Base-by-base conservation (phyloP, 1,140 invertebrate genomes). In the Apocrypta bakeri region DNA sequence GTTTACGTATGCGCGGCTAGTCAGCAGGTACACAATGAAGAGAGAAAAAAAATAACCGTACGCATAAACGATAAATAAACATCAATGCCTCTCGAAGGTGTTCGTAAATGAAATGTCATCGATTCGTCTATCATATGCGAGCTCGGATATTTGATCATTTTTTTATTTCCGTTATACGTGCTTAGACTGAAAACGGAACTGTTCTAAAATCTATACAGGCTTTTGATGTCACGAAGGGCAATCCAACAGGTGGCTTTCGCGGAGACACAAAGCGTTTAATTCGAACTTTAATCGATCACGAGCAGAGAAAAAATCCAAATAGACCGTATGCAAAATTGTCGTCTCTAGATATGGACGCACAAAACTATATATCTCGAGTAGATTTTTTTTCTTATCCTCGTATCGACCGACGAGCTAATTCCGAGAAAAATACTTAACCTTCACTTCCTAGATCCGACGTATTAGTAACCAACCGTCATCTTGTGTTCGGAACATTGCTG, bases 371-470 rank as follows among this genome's bases (percentile, higher is more conserved):
- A 3, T 37, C 21, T 21, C 17, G 17, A 56, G n/a, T 37, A 37
- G 2, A 37, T 37, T 37, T 17, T 56, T 56, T 56, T 56, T 17
- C 14, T 48, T 37, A 37, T 63, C n/a, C 63, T 64, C 27, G 14
- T 17, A 25, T 66, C 64, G 27, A 27, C 8, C 24, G 14, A 1
- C 64, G 64, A 24, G 24, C 64, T 24, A 66, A 66, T 66, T 27
- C 64, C 64, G 14, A 29, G 64, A 66, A 66, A 66, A 66, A 66
- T 64, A 25, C n/a, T 27, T 64, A 64, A 64, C 24, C 64, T 4
- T 17, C 9, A 29, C 64, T 66, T 66, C 64, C 64, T 66, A 8
- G 64, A 66, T 66, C 64, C 64, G 24, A 27, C 24, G n/a, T 21
- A 66, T 27, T 66, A 29, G 64, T 2, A 66, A 66, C 29, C 12